Evolutionary conservation across 2,797 vertebrate genomes (phyloP).

Genomic region (Poecile montanus): DNA sequence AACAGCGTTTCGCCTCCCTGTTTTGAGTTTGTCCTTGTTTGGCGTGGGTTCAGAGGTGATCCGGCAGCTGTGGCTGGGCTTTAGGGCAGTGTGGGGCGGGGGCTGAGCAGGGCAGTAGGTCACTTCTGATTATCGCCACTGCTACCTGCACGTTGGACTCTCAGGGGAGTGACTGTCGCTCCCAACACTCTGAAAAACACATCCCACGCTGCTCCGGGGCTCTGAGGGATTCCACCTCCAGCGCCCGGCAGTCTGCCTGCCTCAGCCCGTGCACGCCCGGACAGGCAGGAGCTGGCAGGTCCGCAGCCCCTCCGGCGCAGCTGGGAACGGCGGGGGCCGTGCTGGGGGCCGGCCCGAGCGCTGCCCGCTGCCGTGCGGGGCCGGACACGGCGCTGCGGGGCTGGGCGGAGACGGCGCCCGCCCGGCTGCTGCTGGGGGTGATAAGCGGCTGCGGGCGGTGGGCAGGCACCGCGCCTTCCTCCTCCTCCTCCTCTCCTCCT

Average conservation of each 20-base stretch:
- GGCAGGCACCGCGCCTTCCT: constrained; percentile 13
- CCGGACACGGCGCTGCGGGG: background rate
- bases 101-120: background rate
- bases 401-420: background rate
- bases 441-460: background rate
- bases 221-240: background rate
- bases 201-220: background rate
- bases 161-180: background rate
- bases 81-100: background rate
- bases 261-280: background rate
- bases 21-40: background rate
- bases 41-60: background rate
- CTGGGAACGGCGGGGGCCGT: background rate
- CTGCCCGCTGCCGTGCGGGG: background rate
- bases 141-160: background rate
- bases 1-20: fast-evolving
- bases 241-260: constrained; percentile 10
- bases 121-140: background rate
- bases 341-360: background rate
- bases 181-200: background rate
- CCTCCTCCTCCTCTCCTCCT: background rate
- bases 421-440: background rate
- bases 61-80: background rate
- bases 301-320: background rate
- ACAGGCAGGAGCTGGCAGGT: background rate